Evolutionary conservation across 2,113 vertebrate genomes (phyloP).

Genomic region (Neodon shergylaensis): DNA sequence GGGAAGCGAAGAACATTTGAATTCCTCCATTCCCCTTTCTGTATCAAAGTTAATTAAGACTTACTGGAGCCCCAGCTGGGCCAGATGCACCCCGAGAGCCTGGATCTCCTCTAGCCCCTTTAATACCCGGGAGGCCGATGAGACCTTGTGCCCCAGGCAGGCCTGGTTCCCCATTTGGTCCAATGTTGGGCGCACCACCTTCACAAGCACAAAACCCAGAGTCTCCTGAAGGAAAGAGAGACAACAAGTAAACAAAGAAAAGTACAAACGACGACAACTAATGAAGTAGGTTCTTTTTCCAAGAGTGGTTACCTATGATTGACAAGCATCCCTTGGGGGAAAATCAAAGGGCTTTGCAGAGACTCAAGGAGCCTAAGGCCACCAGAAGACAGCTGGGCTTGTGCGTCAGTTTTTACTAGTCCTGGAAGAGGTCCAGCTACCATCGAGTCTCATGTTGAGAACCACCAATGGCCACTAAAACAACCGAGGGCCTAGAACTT

Average conservation of each 20-base stretch:
- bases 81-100: slow-evolving; percentile 88
- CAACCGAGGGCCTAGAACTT: slow-evolving; percentile 1
- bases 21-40: neutral
- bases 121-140: slow-evolving; percentile 85
- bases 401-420: neutral
- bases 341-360: neutral
- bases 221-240: slow-evolving; percentile 86
- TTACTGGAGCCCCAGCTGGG: slow-evolving; percentile 85
- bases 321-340: neutral
- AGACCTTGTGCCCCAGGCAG: slow-evolving; percentile 81
- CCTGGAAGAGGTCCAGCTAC: neutral
- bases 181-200: slow-evolving; percentile 84
- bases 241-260: neutral
- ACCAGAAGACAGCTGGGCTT: neutral
- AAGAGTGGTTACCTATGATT: neutral
- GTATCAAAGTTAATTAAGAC: slow-evolving; percentile 60
- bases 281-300: neutral
- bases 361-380: neutral
- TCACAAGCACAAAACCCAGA: slow-evolving; percentile 91
- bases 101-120: slow-evolving; percentile 88
- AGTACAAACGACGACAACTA: neutral
- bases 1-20: neutral
- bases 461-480: neutral
- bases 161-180: slow-evolving; percentile 86
- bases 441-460: neutral